Evolutionary conservation across 2,797 vertebrate genomes (phyloP).

Genomic region (Phoeniculus purpureus): DNA sequence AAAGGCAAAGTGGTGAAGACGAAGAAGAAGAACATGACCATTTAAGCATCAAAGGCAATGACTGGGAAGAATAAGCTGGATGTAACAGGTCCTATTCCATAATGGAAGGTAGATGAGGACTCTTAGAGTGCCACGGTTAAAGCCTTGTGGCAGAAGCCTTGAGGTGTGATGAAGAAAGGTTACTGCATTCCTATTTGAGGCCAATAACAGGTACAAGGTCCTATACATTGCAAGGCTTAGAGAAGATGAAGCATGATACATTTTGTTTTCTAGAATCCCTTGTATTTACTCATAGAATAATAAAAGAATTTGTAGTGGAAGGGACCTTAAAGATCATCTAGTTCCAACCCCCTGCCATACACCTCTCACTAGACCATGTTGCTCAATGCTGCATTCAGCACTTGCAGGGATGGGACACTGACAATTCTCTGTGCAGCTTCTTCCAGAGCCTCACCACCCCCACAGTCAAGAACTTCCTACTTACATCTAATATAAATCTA

Average conservation of each 20-base stretch:
- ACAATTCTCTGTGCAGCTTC: background rate
- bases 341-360: background rate
- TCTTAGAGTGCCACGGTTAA: background rate
- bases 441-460: background rate
- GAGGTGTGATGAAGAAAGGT: background rate
- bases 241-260: rapidly evolving
- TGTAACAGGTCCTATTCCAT: background rate
- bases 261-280: background rate
- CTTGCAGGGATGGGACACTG: background rate
- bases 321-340: background rate
- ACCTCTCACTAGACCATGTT: background rate
- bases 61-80: background rate
- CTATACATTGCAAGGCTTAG: background rate
- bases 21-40: background rate
- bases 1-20: background rate
- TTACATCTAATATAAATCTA: background rate
- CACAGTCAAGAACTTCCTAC: background rate
- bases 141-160: rapidly evolving
- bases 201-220: background rate
- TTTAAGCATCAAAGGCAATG: background rate
- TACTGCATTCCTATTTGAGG: background rate
- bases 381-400: background rate
- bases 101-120: background rate
- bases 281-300: background rate
- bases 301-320: background rate